Evolutionary conservation across 1,140 invertebrate genomes (phyloP).

Genomic region (Drosophila mojavensis): DNA sequence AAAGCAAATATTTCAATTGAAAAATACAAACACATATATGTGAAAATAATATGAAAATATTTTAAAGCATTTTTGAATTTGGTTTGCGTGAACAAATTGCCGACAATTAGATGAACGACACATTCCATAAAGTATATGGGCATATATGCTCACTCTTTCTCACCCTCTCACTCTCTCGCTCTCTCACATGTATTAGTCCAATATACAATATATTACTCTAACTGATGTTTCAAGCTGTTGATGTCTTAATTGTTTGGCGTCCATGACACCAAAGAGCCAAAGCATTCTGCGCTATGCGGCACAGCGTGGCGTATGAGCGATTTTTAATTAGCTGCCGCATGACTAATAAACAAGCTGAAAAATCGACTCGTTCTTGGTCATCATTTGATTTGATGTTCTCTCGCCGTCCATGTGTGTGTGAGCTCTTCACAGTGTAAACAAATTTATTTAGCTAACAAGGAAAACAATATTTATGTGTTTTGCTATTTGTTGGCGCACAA

Average conservation of each 20-base stretch:
- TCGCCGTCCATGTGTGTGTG: slow-evolving; percentile 3
- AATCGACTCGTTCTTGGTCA: neutral
- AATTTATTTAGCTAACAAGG: slow-evolving; percentile 51
- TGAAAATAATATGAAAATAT: slow-evolving; percentile 29
- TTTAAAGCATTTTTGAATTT: slow-evolving; percentile 27
- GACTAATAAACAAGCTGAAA: slow-evolving; percentile 32
- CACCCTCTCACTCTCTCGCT: too few species aligned
- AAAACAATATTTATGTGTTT: slow-evolving; percentile 36
- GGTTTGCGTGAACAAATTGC: slow-evolving; percentile 28
- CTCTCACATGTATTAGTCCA: too few species aligned
- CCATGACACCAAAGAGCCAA: slow-evolving; percentile 20
- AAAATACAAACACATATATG: slow-evolving; percentile 3
- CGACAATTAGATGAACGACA: slow-evolving; percentile 41
- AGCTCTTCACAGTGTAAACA: slow-evolving; percentile 43
- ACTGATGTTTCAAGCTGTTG: slow-evolving; percentile 6
- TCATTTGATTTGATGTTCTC: neutral
- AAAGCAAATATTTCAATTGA: slow-evolving; percentile 70
- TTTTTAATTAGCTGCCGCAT: slow-evolving; percentile 42
- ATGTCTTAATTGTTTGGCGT: slow-evolving; percentile 27
- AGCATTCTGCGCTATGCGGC: neutral
- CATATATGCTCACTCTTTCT: neutral
- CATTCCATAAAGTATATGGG: neutral
- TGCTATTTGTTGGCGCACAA: slow-evolving; percentile 12
- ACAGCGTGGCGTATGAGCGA: slow-evolving; percentile 36
- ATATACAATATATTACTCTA: neutral